These are phyloP conservation scores for Drosophila lacteicornis DNA, from an alignment of 1,140 invertebrate genomes.

Conservation along the genomic window DNA sequence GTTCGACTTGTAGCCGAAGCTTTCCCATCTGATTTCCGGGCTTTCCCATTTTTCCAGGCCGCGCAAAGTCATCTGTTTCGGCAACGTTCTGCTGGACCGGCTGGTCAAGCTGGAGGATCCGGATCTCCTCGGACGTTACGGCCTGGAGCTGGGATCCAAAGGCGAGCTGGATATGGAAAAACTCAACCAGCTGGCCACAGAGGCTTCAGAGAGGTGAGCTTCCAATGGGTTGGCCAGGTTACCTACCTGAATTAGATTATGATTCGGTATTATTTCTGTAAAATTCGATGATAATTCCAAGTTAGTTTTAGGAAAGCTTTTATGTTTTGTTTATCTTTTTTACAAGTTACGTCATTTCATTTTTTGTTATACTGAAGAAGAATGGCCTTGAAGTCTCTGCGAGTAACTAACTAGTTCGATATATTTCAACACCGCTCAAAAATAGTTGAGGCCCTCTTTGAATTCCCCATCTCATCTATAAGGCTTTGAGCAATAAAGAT, in stretches of 20 bases:
- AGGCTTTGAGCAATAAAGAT: too few relatives aligned
- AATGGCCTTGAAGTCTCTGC: too few relatives aligned
- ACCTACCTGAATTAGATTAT: background rate
- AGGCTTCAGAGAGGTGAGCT: conserved; percentile 60
- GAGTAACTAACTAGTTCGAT: too few relatives aligned
- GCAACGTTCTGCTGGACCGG: conserved; percentile 77
- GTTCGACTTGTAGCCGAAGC: conserved; percentile 6
- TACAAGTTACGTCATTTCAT: background rate
- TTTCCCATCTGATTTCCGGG: background rate
- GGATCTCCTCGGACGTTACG: conserved; percentile 59
- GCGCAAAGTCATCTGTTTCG: conserved; percentile 79
- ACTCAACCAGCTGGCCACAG: conserved; percentile 56
- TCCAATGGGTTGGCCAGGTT: background rate
- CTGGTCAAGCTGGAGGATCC: conserved; percentile 60
- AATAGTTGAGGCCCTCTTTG: too few relatives aligned
- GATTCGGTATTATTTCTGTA: background rate
- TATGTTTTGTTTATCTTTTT: background rate
- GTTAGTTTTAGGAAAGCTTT: background rate
- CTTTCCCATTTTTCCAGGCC: conserved; percentile 46
- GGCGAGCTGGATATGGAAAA: conserved; percentile 71
- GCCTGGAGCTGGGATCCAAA: conserved; percentile 71
- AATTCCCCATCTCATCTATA: too few relatives aligned
- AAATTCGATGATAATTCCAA: background rate
- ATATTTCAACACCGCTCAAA: too few relatives aligned
- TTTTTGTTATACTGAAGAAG: too few relatives aligned